Evolutionary conservation across 2,888 invertebrate genomes (phyloP), one percentile per base, ranked within the genome.

Genomic region (Microctonus brassicae): DNA sequence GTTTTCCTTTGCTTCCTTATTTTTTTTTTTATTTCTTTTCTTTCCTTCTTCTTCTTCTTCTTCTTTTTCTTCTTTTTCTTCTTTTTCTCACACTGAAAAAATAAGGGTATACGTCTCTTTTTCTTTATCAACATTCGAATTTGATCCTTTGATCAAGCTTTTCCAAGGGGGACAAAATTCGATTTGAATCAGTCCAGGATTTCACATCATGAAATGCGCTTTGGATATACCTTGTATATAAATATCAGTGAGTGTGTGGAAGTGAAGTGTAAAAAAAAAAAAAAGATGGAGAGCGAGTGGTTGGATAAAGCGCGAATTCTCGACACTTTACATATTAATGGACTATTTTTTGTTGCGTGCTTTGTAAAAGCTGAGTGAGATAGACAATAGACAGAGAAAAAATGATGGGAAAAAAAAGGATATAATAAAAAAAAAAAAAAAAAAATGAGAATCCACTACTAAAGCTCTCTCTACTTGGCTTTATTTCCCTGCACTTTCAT

Each of bases 261-360:
- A 17, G 47, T 20, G 47, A 17, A 47, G 52, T 24, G 26, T 47
- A 24, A 60, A n/a, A 29, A 24, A 20, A 20, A n/a, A 29, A 65
- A 42, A 60, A 36, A 60, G 39, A 17, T 34, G 26, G 39, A 10
- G 57, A 42, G 13, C 20, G 58, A 77, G 75, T 68, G 70, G 63
- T 68, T 68, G 75, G 77, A 80, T 82, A 80, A 79, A 78, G 70
- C 75, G 73, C 67, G 73, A 73, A 77, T 79, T 70, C 76, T 47
- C 36, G 36, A 42, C 60, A 73, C 75, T 82, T 79, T 80, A 78
- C 79, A 81, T 81, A 79, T 81, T 83, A 82, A 83, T 81, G 77
- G 76, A 70, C 69, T 74, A 78, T 77, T 81, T 81, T 81, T 80
- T 39, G 66, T 42, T 66, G 55, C 57, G 57, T 66, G 57, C 26